Conservation (phyloP, 2,113 vertebrate species). For the Aramus guarauna region DNA sequence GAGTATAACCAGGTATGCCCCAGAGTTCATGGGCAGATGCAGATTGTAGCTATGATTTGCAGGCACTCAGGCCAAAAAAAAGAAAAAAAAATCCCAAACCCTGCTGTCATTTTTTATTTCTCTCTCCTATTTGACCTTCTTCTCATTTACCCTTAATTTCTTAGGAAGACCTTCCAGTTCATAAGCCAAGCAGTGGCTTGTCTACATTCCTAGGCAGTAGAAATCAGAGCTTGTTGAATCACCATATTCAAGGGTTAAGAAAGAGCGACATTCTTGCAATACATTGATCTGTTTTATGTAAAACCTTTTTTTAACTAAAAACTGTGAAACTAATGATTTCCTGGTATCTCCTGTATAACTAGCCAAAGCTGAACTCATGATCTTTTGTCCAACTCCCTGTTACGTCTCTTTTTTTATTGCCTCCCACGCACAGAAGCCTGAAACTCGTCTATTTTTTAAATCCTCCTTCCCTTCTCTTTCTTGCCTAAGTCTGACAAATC, state of each 20-base stretch:
- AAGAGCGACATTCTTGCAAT: not conserved
- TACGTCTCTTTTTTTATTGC: not conserved
- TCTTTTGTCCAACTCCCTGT: not conserved
- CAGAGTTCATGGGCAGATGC: not conserved
- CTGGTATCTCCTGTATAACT: not conserved
- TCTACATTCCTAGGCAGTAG: not conserved
- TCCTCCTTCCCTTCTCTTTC: not conserved
- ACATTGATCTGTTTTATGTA: not conserved
- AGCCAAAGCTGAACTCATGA: slow-evolving; percentile 3
- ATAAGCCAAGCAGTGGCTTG: not conserved
- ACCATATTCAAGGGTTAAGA: not conserved
- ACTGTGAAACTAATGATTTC: not conserved
- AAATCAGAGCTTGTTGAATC: not conserved
- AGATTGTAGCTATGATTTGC: not conserved
- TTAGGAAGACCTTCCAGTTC: not conserved
- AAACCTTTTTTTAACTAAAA: not conserved
- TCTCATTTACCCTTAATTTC: not conserved
- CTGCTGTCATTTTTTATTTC: not conserved
- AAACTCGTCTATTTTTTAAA: not conserved
- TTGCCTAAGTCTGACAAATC: not conserved
- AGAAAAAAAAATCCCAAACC: not conserved
- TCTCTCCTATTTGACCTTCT: not conserved
- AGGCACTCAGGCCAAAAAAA: not conserved
- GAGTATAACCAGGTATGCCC: not conserved
- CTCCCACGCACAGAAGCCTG: not conserved